Percentiles rank a stretch among this genome's conserved stretches.
These are phyloP conservation scores for Mesaphorura yosii DNA, from an alignment of 1,140 invertebrate genomes.

Conservation along the genomic window DNA sequence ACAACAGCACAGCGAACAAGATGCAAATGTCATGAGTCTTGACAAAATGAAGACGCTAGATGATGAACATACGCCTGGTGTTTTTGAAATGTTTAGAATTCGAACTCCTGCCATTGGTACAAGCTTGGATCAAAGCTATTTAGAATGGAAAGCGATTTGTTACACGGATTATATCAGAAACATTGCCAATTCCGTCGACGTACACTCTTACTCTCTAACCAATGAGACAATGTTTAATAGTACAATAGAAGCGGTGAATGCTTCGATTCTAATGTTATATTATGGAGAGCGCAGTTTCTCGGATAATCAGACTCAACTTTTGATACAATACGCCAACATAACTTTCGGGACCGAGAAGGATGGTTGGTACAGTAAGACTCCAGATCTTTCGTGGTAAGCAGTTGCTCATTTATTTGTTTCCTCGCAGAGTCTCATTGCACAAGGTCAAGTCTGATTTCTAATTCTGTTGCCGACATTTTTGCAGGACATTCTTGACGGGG, in stretches of 20 bases:
- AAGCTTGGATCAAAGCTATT: constrained; percentile 16
- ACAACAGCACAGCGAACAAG: background rate
- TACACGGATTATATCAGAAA: constrained; percentile 20
- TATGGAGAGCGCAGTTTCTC: too few species aligned
- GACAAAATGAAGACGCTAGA: constrained; percentile 16
- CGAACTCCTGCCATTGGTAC: constrained; percentile 17
- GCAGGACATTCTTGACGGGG: constrained; percentile 23
- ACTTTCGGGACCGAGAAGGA: constrained; percentile 26
- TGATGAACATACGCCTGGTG: constrained; percentile 29
- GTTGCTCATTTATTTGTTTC: background rate
- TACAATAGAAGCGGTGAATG: constrained; percentile 10
- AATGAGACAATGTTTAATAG: constrained; percentile 6
- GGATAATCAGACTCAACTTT: constrained; percentile 6
- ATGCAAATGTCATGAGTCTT: background rate
- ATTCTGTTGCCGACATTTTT: background rate
- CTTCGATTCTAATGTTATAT: too few species aligned
- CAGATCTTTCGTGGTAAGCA: constrained; percentile 20
- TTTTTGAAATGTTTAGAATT: constrained; percentile 21
- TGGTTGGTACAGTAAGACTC: constrained; percentile 26
- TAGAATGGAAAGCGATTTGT: constrained; percentile 29
- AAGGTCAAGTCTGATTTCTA: background rate
- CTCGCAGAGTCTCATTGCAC: background rate
- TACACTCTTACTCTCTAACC: constrained; percentile 9
- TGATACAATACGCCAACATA: constrained; percentile 22
- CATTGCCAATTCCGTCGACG: constrained; percentile 26